These are phyloP conservation scores for Microchrysa polita DNA, from an alignment of 2,888 invertebrate genomes.

Conservation along the genomic window DNA sequence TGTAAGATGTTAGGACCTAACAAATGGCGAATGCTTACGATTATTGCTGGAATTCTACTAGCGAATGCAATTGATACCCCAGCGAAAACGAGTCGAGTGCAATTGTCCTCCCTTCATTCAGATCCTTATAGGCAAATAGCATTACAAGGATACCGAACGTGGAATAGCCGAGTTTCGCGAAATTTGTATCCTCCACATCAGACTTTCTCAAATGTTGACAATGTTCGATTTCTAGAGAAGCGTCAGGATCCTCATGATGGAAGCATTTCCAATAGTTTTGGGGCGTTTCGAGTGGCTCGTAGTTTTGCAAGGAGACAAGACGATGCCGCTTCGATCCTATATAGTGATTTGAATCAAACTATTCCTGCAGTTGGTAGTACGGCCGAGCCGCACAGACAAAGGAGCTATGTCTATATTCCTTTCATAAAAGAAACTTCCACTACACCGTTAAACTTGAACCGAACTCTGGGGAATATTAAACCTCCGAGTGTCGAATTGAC, in stretches of 20 bases:
- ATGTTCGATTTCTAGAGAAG: conserved; percentile 59
- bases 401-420: conserved; percentile 62
- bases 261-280: conserved; percentile 60
- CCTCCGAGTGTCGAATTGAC: conserved; percentile 57
- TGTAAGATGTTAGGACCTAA: conserved; percentile 64
- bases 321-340: conserved; percentile 36
- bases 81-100: conserved; percentile 39
- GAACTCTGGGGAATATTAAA: conserved; percentile 56
- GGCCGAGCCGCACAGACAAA: conserved; percentile 28
- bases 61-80: conserved; percentile 57
- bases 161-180: conserved; percentile 55
- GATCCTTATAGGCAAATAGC: conserved; percentile 2
- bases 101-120: conserved; percentile 19
- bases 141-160: conserved; percentile 29
- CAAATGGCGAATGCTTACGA: conserved; percentile 60
- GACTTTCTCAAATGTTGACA: conserved; percentile 61
- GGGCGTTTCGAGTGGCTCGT: conserved; percentile 58
- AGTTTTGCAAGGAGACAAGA: conserved; percentile 47
- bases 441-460: conserved; percentile 52
- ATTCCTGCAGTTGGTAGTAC: conserved; percentile 14
- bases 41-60: conserved; percentile 57
- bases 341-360: conserved; percentile 43
- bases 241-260: conserved; percentile 58
- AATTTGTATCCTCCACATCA: conserved; percentile 63
- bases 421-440: conserved; percentile 53